A percentile compares a stretch with the other conserved stretches of the same genome.
Conservation (phyloP, 2,797 vertebrate species). For the Hylomyscus alleni region DNA sequence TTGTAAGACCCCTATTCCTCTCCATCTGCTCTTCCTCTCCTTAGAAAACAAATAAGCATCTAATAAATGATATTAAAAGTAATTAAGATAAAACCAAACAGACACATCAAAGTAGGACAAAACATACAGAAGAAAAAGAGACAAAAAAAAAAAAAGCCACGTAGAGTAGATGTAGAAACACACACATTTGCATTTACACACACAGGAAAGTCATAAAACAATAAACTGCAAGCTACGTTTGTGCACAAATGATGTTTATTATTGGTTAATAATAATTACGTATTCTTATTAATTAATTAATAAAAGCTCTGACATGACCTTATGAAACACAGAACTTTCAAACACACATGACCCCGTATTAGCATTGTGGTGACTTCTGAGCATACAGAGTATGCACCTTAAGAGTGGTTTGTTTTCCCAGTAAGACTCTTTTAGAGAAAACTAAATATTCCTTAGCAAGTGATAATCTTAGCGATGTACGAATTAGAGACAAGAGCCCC, state of each 20-base stretch:
- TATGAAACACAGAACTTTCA: background rate
- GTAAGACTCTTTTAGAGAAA: background rate
- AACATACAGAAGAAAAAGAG: background rate
- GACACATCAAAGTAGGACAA: background rate
- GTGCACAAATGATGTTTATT: background rate
- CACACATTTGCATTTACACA: background rate
- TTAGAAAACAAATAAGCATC: background rate
- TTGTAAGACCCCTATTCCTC: background rate
- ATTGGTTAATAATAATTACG: background rate
- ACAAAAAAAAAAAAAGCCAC: rapidly evolving
- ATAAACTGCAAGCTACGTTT: background rate
- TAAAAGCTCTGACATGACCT: background rate
- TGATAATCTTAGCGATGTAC: background rate
- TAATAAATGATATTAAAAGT: background rate
- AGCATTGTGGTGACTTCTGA: background rate
- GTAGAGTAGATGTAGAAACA: background rate
- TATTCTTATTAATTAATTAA: background rate
- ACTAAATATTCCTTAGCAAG: background rate
- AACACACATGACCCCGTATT: too few species aligned
- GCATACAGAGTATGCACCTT: background rate
- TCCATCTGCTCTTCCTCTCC: background rate
- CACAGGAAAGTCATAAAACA: background rate
- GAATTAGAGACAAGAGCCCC: background rate
- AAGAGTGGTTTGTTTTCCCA: background rate
- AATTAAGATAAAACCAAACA: background rate